A percentile compares a stretch with the other conserved stretches of the same genome.
phyloP scores from a whole-genome alignment of 1,140 invertebrate genomes.

The Marisa cornuarietis region DNA sequence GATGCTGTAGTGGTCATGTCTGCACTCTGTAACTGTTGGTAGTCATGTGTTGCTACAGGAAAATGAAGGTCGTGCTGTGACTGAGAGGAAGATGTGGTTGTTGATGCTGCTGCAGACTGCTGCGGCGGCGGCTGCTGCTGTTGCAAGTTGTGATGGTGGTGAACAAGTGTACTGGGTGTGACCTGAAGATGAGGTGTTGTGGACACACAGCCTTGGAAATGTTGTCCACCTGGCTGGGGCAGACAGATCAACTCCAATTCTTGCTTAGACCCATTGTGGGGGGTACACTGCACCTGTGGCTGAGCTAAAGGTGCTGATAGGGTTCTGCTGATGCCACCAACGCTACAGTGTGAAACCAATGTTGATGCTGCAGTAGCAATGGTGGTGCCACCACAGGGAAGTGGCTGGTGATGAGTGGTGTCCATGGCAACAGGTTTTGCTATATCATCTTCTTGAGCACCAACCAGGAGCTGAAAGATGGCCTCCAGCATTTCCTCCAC shows the following conservation, averaged over 20 bases:
- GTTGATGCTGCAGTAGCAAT: background rate
- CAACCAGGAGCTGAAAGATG: slow-evolving; percentile 26
- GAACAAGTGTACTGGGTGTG: slow-evolving; percentile 5
- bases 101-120: background rate
- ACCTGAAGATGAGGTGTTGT: slow-evolving; percentile 17
- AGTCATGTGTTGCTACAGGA: slow-evolving; percentile 4
- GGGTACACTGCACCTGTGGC: background rate
- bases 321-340: background rate
- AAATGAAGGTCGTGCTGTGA: slow-evolving; percentile 3
- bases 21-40: background rate
- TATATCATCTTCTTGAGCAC: slow-evolving; percentile 9
- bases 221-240: background rate
- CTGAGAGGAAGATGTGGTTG: background rate
- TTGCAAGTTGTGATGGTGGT: slow-evolving; percentile 8
- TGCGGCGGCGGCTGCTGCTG: background rate
- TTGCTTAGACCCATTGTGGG: slow-evolving; percentile 6
- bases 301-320: background rate
- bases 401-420: slow-evolving; percentile 31
- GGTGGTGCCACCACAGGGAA: slow-evolving; percentile 6
- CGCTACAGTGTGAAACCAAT: background rate
- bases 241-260: slow-evolving; percentile 9
- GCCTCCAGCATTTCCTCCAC: slow-evolving; percentile 32
- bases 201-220: slow-evolving; percentile 7
- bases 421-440: slow-evolving; percentile 60
- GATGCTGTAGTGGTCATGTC: background rate